Conservation (phyloP, 2,113 vertebrate genomes). For the Riparia riparia region DNA sequence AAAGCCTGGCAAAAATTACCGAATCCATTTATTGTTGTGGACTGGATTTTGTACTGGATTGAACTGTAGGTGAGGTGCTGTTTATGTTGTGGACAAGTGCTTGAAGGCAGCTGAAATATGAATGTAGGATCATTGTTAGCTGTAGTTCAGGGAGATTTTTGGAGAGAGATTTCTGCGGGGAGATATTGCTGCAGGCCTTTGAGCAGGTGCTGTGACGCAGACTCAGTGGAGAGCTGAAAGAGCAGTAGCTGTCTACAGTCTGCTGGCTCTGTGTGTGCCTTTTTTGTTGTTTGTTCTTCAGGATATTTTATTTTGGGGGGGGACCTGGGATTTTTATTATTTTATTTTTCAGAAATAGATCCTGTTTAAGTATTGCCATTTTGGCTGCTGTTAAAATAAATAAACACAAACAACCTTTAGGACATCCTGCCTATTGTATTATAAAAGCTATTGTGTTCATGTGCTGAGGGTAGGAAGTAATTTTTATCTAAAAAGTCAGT, state of each 20-base stretch:
- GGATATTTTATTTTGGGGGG: neutral
- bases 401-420: neutral
- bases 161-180: neutral
- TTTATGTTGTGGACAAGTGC: neutral
- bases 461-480: neutral
- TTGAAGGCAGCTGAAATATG: neutral
- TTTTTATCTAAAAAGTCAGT: neutral
- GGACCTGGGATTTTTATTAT: neutral
- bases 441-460: slow-evolving; percentile 6
- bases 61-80: neutral
- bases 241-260: neutral
- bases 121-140: neutral
- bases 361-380: neutral
- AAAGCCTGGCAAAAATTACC: neutral
- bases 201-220: neutral
- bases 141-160: neutral
- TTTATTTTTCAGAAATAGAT: neutral
- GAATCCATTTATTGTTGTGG: neutral
- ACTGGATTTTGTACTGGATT: neutral
- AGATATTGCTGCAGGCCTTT: neutral
- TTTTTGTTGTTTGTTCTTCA: neutral
- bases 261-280: neutral
- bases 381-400: neutral
- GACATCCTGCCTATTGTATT: slow-evolving; percentile 29
- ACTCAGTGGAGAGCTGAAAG: neutral